Conservation (phyloP, 2,113 vertebrate species). For the Lamprologus speciosus region DNA sequence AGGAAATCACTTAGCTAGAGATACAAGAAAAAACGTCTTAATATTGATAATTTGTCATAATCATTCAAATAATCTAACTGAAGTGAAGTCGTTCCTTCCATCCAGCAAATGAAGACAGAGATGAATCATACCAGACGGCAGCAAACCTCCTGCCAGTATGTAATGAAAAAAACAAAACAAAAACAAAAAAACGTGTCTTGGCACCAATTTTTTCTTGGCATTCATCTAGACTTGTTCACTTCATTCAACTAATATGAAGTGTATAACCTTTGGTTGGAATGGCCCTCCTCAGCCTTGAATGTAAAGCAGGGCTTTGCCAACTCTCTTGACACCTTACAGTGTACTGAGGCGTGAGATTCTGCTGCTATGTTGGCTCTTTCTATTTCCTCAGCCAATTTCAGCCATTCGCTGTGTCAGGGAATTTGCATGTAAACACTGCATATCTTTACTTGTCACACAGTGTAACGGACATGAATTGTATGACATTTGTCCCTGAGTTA, state of each 20-base stretch:
- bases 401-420: background rate
- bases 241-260: slow-evolving; percentile 40
- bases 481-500: background rate
- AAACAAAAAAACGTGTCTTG: background rate
- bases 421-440: slow-evolving; percentile 25
- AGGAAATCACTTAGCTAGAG: rapidly evolving
- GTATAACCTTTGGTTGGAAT: slow-evolving; percentile 26
- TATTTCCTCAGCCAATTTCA: slow-evolving; percentile 12
- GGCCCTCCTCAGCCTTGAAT: slow-evolving; percentile 27
- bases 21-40: background rate
- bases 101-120: background rate
- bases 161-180: background rate
- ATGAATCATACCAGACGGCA: background rate
- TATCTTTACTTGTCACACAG: background rate
- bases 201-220: background rate
- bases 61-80: background rate
- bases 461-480: background rate
- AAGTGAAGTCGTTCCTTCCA: background rate
- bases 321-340: slow-evolving; percentile 8
- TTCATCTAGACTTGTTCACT: slow-evolving; percentile 40
- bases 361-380: slow-evolving; percentile 1
- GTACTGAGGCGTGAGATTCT: slow-evolving; percentile 8
- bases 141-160: background rate
- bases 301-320: slow-evolving; percentile 20
- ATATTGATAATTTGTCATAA: background rate